Conservation (phyloP, 2,797 vertebrate species). For the Mus caroli region DNA sequence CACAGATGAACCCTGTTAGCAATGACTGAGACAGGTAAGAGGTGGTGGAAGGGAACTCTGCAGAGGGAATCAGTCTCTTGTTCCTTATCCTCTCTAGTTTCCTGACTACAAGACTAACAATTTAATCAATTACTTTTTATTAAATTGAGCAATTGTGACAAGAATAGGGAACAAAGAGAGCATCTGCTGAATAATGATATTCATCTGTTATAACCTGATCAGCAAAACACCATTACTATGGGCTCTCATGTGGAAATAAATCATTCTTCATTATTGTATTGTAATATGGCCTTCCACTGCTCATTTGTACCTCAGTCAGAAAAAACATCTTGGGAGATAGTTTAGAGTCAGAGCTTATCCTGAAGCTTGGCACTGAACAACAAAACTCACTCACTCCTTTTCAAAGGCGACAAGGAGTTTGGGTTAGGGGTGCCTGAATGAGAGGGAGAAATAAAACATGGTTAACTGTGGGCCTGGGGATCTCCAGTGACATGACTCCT, state of each 20-base stretch:
- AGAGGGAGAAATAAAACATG: background rate
- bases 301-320: slow-evolving; percentile 61
- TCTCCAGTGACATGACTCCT: background rate
- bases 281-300: slow-evolving; percentile 48
- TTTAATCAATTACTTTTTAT: slow-evolving; percentile 68
- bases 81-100: slow-evolving; percentile 36
- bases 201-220: slow-evolving; percentile 66
- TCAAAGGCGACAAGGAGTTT: slow-evolving; percentile 13
- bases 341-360: slow-evolving; percentile 44
- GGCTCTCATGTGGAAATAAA: slow-evolving; percentile 40
- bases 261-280: slow-evolving; percentile 45
- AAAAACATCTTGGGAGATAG: slow-evolving; percentile 27
- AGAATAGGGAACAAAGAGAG: slow-evolving; percentile 60
- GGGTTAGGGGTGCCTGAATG: background rate
- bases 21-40: background rate
- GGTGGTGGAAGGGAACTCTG: background rate
- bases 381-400: background rate
- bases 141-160: slow-evolving; percentile 65
- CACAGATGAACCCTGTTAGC: background rate
- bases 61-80: background rate
- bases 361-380: slow-evolving; percentile 26
- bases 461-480: background rate
- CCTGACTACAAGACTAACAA: slow-evolving; percentile 47
- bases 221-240: slow-evolving; percentile 59
- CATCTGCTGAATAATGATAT: slow-evolving; percentile 47